A percentile compares a stretch with the other conserved stretches of the same genome.
Evolutionary conservation across 2,113 vertebrate genomes (phyloP).

Genomic region (Mesoclemmys tuberculata): DNA sequence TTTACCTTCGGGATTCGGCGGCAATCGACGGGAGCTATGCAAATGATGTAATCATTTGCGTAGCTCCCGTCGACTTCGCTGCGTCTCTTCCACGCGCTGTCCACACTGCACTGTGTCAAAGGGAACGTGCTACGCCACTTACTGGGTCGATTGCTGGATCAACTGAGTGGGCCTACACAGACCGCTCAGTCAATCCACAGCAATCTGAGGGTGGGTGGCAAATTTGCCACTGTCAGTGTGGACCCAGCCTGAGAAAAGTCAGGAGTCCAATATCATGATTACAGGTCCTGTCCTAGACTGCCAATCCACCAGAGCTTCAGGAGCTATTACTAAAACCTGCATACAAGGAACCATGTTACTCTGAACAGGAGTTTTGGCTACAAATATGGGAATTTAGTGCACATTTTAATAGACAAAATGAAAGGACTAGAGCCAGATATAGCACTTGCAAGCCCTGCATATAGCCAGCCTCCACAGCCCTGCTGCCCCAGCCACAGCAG

Average conservation of each 20-base stretch:
- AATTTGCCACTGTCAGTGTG: too few relatives aligned
- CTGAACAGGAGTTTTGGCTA: conserved; percentile 3
- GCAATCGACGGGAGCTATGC: too few relatives aligned
- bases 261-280: not conserved
- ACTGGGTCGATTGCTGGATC: too few relatives aligned
- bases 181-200: too few relatives aligned
- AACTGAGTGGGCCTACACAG: too few relatives aligned
- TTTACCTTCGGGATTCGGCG: too few relatives aligned
- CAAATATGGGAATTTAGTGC: not conserved
- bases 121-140: too few relatives aligned
- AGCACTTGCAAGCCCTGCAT: not conserved
- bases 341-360: not conserved
- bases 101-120: too few relatives aligned
- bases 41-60: too few relatives aligned
- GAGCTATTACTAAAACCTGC: not conserved
- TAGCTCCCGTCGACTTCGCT: too few relatives aligned
- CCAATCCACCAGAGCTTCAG: not conserved
- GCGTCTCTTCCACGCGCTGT: too few relatives aligned
- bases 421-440: not conserved
- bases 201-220: too few relatives aligned
- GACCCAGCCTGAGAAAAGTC: not conserved
- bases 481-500: not conserved
- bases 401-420: conserved; percentile 11
- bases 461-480: not conserved
- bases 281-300: not conserved